Conservation (phyloP, 2,113 vertebrate species). For the Dendrocopos noguchii region DNA sequence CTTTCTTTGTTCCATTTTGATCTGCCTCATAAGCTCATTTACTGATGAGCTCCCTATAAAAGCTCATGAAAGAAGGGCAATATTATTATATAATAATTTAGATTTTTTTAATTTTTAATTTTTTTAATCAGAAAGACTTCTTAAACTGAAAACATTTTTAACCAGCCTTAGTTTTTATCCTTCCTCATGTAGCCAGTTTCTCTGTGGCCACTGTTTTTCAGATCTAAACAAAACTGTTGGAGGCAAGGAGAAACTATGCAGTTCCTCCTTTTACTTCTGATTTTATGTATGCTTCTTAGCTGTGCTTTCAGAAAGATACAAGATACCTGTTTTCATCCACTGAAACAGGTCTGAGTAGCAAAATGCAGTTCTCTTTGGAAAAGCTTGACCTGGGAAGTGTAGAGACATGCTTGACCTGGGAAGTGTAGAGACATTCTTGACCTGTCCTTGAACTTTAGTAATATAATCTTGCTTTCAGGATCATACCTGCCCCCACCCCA, state of each 20-base stretch:
- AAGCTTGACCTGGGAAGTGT: background rate
- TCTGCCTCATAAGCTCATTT: background rate
- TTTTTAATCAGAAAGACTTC: background rate
- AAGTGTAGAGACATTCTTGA: background rate
- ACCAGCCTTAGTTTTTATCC: constrained; percentile 5
- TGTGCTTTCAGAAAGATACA: background rate
- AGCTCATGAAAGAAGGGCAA: background rate
- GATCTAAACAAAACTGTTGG: constrained; percentile 4
- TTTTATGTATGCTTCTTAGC: background rate
- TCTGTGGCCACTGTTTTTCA: background rate
- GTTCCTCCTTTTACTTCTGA: background rate
- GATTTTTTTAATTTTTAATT: background rate
- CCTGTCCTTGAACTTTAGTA: background rate
- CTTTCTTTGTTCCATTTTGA: background rate
- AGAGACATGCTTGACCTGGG: background rate
- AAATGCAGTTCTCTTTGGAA: background rate
- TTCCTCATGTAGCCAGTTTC: background rate
- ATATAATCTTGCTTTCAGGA: background rate
- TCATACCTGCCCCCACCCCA: background rate
- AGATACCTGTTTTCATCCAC: background rate
- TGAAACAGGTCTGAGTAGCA: background rate
- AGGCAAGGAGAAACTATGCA: background rate
- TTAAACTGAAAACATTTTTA: background rate
- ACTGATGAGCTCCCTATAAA: constrained; percentile 3
- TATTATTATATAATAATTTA: background rate